Evolutionary conservation across 2,888 invertebrate species (phyloP).

Genomic region (Brachyptera risi): DNA sequence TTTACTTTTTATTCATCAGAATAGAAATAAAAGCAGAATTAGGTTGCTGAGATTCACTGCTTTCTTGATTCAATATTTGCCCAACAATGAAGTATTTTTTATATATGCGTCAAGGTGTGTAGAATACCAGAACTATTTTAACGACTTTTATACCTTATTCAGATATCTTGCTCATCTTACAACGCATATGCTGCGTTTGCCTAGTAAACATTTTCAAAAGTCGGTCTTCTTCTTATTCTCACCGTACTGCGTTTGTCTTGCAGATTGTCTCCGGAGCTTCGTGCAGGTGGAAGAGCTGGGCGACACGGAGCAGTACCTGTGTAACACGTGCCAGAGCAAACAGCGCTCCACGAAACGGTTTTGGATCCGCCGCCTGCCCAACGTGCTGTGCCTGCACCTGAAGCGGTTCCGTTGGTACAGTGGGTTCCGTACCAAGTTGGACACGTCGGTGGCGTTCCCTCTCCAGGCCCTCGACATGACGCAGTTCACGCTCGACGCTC

Average conservation of each 20-base stretch:
- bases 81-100: no score
- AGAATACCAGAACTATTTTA: no score
- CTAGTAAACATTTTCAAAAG: no score
- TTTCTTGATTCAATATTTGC: no score
- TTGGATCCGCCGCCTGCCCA: slow-evolving; percentile 75
- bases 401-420: slow-evolving; percentile 82
- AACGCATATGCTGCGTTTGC: no score
- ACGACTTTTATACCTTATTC: no score
- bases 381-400: slow-evolving; percentile 77
- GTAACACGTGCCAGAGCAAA: slow-evolving; percentile 74
- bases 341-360: slow-evolving; percentile 82
- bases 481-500: slow-evolving; percentile 60
- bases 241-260: slow-evolving; percentile 27
- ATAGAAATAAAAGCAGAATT: no score
- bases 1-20: no score
- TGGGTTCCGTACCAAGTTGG: slow-evolving; percentile 73
- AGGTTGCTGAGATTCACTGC: no score
- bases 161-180: no score
- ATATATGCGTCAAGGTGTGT: no score
- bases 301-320: slow-evolving; percentile 77
- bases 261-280: slow-evolving; percentile 67
- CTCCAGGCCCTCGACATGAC: slow-evolving; percentile 72
- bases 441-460: slow-evolving; percentile 73
- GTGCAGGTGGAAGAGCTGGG: slow-evolving; percentile 77
- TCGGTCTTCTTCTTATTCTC: no score